These are phyloP conservation scores for Drosophila meridionalis DNA, from an alignment of 2,888 invertebrate genomes.

Conservation along the genomic window DNA sequence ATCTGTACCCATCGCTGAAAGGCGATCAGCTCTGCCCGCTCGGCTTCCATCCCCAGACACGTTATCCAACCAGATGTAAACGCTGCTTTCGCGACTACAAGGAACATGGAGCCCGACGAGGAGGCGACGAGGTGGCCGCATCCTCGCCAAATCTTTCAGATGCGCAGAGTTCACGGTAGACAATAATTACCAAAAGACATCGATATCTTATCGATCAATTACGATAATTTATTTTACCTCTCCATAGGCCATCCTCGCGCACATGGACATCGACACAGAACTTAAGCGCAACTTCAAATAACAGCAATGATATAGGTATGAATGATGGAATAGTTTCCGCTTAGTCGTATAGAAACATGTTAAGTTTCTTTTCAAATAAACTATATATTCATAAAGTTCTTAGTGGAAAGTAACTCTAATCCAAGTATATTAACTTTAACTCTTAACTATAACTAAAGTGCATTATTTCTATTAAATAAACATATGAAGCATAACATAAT, in stretches of 20 bases:
- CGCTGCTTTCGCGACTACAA: slow-evolving; percentile 96
- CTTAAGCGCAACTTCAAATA: slow-evolving; percentile 84
- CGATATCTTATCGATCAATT: neutral
- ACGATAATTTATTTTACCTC: neutral
- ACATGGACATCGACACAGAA: slow-evolving; percentile 93
- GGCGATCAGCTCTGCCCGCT: slow-evolving; percentile 96
- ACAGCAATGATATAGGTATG: slow-evolving; percentile 83
- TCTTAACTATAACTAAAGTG: slow-evolving; percentile 17
- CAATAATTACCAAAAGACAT: neutral
- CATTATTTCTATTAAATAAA: neutral
- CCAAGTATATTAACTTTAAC: slow-evolving; percentile 4
- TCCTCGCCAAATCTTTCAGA: slow-evolving; percentile 92
- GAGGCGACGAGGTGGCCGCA: slow-evolving; percentile 89
- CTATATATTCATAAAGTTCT: neutral
- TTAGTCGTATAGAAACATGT: neutral
- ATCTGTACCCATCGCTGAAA: slow-evolving; percentile 87
- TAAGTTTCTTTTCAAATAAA: neutral
- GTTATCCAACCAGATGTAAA: slow-evolving; percentile 97
- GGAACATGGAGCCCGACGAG: slow-evolving; percentile 92
- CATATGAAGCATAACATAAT: neutral
- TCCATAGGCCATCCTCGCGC: slow-evolving; percentile 85
- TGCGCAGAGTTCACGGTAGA: slow-evolving; percentile 87
- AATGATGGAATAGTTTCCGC: neutral
- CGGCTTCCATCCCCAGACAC: slow-evolving; percentile 97
- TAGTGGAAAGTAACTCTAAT: slow-evolving; percentile 4